Percentiles rank a stretch among this genome's conserved stretches.
These are phyloP conservation scores for Aricia artaxerxes DNA, from an alignment of 2,888 invertebrate genomes.

Conservation along the genomic window DNA sequence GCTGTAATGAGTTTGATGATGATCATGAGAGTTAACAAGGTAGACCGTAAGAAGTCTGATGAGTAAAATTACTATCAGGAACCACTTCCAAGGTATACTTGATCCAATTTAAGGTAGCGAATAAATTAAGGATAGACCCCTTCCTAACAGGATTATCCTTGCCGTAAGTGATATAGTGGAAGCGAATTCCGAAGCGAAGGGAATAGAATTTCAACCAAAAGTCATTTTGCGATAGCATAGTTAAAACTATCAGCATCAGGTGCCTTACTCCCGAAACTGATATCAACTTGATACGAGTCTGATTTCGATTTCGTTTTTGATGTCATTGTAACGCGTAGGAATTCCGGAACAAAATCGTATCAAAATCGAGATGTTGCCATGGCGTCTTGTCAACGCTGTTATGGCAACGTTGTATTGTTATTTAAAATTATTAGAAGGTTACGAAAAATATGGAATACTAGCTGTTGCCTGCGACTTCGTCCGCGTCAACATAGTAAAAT, in stretches of 20 bases:
- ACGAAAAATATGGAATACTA: no score
- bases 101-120: slow-evolving; percentile 60
- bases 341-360: no score
- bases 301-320: no score
- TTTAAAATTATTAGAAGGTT: no score
- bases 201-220: slow-evolving; percentile 33
- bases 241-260: slow-evolving; percentile 16
- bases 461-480: no score
- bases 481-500: no score
- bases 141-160: slow-evolving; percentile 43
- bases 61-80: slow-evolving; percentile 17
- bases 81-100: slow-evolving; percentile 45
- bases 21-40: slow-evolving; percentile 37
- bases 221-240: slow-evolving; percentile 31
- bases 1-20: background rate
- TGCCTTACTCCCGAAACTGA: no score
- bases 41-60: slow-evolving; percentile 17
- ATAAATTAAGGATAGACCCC: slow-evolving; percentile 54
- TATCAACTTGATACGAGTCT: no score
- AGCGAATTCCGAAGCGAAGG: slow-evolving; percentile 31
- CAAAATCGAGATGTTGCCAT: no score
- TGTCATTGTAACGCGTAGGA: no score
- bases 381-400: no score
- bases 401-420: no score
- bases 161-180: slow-evolving; percentile 38